Evolutionary conservation across 1,140 invertebrate genomes (phyloP).

Genomic region (Drosophila mojavensis): DNA sequence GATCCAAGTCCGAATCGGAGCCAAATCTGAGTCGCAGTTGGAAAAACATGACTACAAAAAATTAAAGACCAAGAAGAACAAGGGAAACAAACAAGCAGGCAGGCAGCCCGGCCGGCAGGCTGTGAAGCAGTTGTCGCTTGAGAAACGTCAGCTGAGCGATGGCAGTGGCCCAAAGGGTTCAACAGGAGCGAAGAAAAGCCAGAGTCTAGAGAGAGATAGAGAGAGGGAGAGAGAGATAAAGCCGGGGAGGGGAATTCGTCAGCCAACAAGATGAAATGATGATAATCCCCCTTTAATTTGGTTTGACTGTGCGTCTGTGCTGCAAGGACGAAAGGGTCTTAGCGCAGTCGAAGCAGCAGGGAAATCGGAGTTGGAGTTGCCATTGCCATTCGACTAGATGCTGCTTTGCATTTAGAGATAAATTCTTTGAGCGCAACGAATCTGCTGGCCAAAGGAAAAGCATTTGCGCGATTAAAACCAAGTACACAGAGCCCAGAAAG

Average conservation of each 20-base stretch:
- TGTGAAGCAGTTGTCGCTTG: constrained; percentile 48
- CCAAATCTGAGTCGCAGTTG: constrained; percentile 63
- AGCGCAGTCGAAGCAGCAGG: constrained; percentile 16
- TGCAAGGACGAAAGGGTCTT: constrained; percentile 52
- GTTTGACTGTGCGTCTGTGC: constrained; percentile 23
- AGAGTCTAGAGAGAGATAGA: background rate
- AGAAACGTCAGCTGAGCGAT: constrained; percentile 74
- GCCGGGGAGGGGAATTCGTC: constrained; percentile 6
- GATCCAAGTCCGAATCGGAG: constrained; percentile 54
- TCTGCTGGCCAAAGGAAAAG: constrained; percentile 25
- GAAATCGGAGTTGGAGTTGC: constrained; percentile 7
- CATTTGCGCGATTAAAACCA: constrained; percentile 44
- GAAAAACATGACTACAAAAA: constrained; percentile 24
- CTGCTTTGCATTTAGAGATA: constrained; percentile 42
- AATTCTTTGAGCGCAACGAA: constrained; percentile 37
- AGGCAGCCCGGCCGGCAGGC: constrained; percentile 11
- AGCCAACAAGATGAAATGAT: constrained; percentile 49
- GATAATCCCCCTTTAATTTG: constrained; percentile 70
- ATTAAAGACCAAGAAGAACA: background rate
- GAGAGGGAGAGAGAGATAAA: background rate
- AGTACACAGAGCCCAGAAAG: constrained; percentile 16
- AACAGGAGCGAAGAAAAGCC: background rate
- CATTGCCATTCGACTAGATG: constrained; percentile 16
- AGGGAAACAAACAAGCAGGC: constrained; percentile 5
- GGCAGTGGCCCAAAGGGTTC: constrained; percentile 57